Evolutionary conservation across 2,797 vertebrate species (phyloP), one percentile per base, ranked within the genome.

Genomic region (Sebastes cheni): DNA sequence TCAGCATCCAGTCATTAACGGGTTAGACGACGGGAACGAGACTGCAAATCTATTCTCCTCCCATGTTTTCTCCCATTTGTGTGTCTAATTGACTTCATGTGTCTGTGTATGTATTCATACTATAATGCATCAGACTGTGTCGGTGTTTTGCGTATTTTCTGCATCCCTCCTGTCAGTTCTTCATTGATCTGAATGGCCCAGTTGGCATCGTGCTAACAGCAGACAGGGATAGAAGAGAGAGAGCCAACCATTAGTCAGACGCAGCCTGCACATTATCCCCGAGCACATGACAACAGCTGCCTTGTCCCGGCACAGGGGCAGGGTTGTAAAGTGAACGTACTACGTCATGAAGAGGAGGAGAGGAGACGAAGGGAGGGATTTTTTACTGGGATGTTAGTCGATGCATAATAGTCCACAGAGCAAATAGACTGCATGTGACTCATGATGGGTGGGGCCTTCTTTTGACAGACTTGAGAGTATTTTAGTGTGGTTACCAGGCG

Each of bases 241-340:
- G 86, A 90, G 72, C 46, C 80, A 88, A 87, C 89, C 91, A 92
- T 93, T 91, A 91, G 81, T 84, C 73, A 85, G 88, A 87, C 3
- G 67, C 87, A 85, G 87, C 85, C 82, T 83, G 89, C 86, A 91
- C 85, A 90, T 89, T 91, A 92, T 86, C 88, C 86, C 67, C 3
- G 22, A 87, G 78, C 86, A 88, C 91, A 95, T 90, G 90, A 95
- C 92, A 95, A 92, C 94, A 91, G 91, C 92, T 90, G 92, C 86
- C 88, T 93, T 94, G 94, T 95, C 91, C 92, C 66, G 36, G 79
- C 83, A 82, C 87, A 89, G 87, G 86, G 90, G 86, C 65, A 64
- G 88, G 74, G 85, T 84, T 89, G 87, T 83, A 84, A 50, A 81
- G 89, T 81, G 79, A 77, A 34, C 71, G 50, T 20, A 59, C 74